Evolutionary conservation across 2,888 invertebrate species (phyloP), one percentile per base, ranked within the genome.

Genomic region (Lochmaea capreae): DNA sequence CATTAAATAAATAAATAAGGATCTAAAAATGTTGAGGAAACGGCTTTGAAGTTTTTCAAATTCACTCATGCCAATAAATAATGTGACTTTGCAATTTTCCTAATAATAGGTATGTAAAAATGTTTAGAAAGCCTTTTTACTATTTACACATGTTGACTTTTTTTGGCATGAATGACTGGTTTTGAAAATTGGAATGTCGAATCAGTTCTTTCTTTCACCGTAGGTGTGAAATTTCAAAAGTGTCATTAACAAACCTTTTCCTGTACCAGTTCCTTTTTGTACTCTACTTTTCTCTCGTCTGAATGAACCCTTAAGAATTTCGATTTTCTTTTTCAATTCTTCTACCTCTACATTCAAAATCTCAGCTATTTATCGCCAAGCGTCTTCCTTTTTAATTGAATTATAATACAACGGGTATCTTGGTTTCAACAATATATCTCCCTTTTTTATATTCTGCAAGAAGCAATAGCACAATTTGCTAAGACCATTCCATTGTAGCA

Each of bases 241-340:
- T 65, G 18, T 65, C 26, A 65, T 46, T 65, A 65, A 46, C 65
- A 65, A 65, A 65, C 22, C 65, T 26, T 65, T 65, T 65, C 14
- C 65, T 46, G 18, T 46, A 46, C 16, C 46, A 42, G 42, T 42
- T 42, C 42, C 42, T 42, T 42, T 42, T 42, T 69, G 62, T 33
- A 69, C 26, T 69, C 10, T 69, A 63, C 5, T 63, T 63, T 70
- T 70, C 63, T 63, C 63, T 63, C 54, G 49, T 8, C 70, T n/a
- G 39, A 49, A 52, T 16, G 70, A 70, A n/a, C 63, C 46, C 12
- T 63, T 61, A 9, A 70, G 63, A 70, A 52, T 63, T 46, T 63
- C 70, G 22, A 70, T 70, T 54, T 70, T 70, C 59, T 63, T 70
- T 63, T 70, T 63, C 11, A 70, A 11, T 43, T 52, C 54, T 33